Evolutionary conservation across 1,140 invertebrate genomes (phyloP), one percentile per base, ranked within the genome.

Genomic region (Geopemphigus sp.): DNA sequence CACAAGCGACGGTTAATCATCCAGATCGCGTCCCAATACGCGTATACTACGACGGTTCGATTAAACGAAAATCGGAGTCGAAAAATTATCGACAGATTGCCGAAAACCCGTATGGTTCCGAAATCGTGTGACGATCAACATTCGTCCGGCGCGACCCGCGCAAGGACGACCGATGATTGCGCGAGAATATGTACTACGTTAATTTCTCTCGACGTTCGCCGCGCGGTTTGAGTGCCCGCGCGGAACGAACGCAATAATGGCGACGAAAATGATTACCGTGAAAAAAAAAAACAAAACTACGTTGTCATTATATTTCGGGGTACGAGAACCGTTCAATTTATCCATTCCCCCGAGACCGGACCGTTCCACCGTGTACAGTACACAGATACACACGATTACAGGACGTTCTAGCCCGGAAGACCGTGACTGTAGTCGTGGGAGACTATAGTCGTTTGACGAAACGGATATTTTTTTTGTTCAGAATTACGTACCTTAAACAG

Each of bases 241-340:
- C 61, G 2, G 61, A 19, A 39, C 24, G 57, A 59, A 59, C 24
- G 24, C 29, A 64, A 64, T 39, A 39, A 39, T 32, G 26, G 26
- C 61, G 32, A 64, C 1, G 32, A n/a, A 64, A 19, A 64, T 64
- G 0, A 32, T 64, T 64, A 32, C 29, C 29, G 61, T 64, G 6
- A 11, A 61, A 61, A 61, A 19, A 39, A 8, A 8, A 8, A 39
- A 54, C 10, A 64, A 63, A 64, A 64, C 29, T 15, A 64, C 61
- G 29, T 29, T 10, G 61, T 64, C 61, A 32, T 64, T 64, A 64
- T 11, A 19, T 8, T 39, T 29, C 24, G 17, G 14, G 26, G 59
- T 61, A 64, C 29, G 29, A 64, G 61, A 64, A 64, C 19, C 61
- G 61, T 64, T 64, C 32, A n/a, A 32, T 64, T 32, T 64, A 64